Percentiles rank a stretch among this genome's conserved stretches.
These are phyloP conservation scores for Falco novaeseelandiae DNA, from an alignment of 2,797 vertebrate genomes.

Conservation along the genomic window DNA sequence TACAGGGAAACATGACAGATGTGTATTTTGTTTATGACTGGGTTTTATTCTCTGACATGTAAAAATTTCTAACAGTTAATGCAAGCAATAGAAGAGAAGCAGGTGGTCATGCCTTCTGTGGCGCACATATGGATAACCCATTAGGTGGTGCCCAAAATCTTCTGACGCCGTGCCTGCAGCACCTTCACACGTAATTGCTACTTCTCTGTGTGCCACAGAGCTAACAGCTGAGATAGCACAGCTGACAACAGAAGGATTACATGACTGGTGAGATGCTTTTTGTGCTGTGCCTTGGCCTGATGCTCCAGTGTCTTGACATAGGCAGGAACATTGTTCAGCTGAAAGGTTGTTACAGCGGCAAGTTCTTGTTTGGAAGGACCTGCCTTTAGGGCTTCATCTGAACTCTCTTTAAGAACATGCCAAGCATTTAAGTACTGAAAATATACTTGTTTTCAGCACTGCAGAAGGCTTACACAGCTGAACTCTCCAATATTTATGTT, in stretches of 20 bases:
- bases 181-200: accelerated
- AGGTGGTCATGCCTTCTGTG: not conserved
- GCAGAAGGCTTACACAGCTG: conserved; percentile 41
- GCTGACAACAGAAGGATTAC: not conserved
- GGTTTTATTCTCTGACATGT: not conserved
- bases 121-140: not conserved
- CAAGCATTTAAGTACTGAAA: conserved; percentile 13
- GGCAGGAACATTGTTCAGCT: not conserved
- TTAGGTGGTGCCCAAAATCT: too few species aligned
- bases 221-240: not conserved
- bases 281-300: not conserved
- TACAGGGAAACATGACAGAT: not conserved
- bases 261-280: accelerated
- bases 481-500: conserved; percentile 28
- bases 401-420: not conserved
- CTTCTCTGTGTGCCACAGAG: not conserved
- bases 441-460: not conserved
- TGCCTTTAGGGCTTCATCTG: not conserved
- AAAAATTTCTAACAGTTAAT: not conserved
- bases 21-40: not conserved
- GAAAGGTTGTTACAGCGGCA: not conserved
- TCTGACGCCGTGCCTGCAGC: not conserved
- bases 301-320: accelerated
- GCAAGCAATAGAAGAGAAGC: not conserved
- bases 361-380: not conserved